Conservation (phyloP, 2,113 vertebrate genomes). For the Corapipo altera region DNA sequence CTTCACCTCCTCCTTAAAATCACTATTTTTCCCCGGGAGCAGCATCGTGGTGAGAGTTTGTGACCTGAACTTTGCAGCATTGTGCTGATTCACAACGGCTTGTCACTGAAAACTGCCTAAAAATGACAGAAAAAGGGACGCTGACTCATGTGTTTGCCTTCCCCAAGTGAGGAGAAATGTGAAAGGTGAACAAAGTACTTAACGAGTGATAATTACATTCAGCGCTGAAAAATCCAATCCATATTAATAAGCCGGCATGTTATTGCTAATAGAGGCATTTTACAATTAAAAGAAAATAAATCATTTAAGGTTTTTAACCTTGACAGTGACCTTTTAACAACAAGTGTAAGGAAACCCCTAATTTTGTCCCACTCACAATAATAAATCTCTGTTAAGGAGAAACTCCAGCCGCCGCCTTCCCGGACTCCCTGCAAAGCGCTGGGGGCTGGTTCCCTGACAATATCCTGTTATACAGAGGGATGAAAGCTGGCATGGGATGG, state of each 20-base stretch:
- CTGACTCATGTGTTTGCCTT: conserved; percentile 64
- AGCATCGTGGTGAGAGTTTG: not conserved
- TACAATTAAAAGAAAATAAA: not conserved
- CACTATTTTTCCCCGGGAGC: not conserved
- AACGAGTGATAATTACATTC: conserved; percentile 7
- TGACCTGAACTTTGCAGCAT: conserved; percentile 25
- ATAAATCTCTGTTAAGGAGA: conserved; percentile 40
- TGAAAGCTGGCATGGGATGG: not conserved
- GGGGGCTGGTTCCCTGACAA: not conserved
- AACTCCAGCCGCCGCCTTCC: not conserved
- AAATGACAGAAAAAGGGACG: conserved; percentile 54
- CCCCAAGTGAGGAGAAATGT: not conserved
- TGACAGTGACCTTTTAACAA: conserved; percentile 26
- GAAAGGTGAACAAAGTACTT: conserved; percentile 58
- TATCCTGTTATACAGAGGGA: rapidly evolving
- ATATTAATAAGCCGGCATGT: not conserved
- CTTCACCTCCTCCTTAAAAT: not conserved
- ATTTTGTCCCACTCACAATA: conserved; percentile 19
- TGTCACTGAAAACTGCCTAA: conserved; percentile 25
- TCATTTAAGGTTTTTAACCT: conserved; percentile 20
- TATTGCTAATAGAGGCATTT: not conserved
- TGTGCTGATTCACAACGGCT: conserved; percentile 48
- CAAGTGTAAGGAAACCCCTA: conserved; percentile 36
- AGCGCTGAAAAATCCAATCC: not conserved
- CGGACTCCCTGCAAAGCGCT: not conserved